Conservation (phyloP, 2,797 vertebrate genomes). For the Okamejei kenojei region DNA sequence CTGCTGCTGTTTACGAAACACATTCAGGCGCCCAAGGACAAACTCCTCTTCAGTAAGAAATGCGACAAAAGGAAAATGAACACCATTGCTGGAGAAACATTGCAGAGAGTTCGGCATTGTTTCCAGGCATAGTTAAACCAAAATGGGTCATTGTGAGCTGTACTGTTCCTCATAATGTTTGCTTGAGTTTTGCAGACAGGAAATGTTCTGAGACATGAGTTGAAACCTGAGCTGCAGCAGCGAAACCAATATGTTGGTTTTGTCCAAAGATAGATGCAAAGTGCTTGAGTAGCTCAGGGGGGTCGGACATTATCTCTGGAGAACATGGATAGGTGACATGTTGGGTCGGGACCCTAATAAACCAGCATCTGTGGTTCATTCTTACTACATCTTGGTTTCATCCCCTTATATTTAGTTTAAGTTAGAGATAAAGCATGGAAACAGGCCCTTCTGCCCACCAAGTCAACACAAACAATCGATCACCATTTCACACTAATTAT, state of each 20-base stretch:
- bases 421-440: too few relatives aligned
- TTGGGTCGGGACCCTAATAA: too few relatives aligned
- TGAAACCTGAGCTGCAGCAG: neutral
- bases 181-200: neutral
- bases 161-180: neutral
- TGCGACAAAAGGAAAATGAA: neutral
- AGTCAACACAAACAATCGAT: too few relatives aligned
- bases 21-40: slow-evolving; percentile 4
- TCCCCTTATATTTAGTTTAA: neutral
- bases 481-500: too few relatives aligned
- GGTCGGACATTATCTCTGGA: too few relatives aligned
- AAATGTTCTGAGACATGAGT: neutral
- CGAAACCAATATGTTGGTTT: too few relatives aligned
- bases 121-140: neutral
- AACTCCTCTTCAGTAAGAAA: neutral
- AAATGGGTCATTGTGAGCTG: neutral
- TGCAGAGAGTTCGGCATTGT: neutral
- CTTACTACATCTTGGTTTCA: neutral
- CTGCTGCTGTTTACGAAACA: neutral
- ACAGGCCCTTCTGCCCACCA: too few relatives aligned
- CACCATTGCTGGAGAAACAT: neutral
- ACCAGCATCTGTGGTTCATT: too few relatives aligned
- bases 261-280: too few relatives aligned
- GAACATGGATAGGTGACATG: too few relatives aligned
- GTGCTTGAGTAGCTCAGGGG: too few relatives aligned